Conservation (phyloP, 1,140 invertebrate species). For the Hormaphis cornu region DNA sequence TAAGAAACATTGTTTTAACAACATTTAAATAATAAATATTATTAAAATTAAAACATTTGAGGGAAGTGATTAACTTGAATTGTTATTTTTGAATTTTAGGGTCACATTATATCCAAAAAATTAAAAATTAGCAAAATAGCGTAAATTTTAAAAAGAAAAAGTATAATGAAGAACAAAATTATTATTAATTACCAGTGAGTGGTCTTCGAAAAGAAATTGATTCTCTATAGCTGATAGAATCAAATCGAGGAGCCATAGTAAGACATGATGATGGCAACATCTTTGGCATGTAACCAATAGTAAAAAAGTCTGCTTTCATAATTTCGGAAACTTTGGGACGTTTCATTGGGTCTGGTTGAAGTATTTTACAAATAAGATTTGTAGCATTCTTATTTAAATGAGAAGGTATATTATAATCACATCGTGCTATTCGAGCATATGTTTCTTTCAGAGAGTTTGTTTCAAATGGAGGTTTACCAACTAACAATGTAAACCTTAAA, state of each 20-base stretch:
- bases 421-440: slow-evolving; percentile 83
- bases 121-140: too few species aligned
- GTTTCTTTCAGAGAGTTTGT: slow-evolving; percentile 80
- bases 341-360: slow-evolving; percentile 71
- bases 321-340: slow-evolving; percentile 72
- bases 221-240: slow-evolving; percentile 54
- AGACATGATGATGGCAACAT: slow-evolving; percentile 79
- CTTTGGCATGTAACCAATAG: slow-evolving; percentile 67
- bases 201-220: slow-evolving; percentile 51
- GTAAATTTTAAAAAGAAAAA: too few species aligned
- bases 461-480: slow-evolving; percentile 94
- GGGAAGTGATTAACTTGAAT: too few species aligned
- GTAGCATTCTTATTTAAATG: slow-evolving; percentile 60
- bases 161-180: not conserved
- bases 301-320: slow-evolving; percentile 64
- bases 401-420: slow-evolving; percentile 78
- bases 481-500: slow-evolving; percentile 72
- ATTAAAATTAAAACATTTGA: too few species aligned
- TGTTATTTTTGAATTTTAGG: too few species aligned
- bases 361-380: slow-evolving; percentile 72
- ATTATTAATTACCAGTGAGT: slow-evolving; percentile 40
- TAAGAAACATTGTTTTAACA: too few species aligned
- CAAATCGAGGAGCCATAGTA: slow-evolving; percentile 80
- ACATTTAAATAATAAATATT: too few species aligned
- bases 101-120: too few species aligned